Conservation (phyloP, 2,888 invertebrate species). For the Melinopterus prodromus region DNA sequence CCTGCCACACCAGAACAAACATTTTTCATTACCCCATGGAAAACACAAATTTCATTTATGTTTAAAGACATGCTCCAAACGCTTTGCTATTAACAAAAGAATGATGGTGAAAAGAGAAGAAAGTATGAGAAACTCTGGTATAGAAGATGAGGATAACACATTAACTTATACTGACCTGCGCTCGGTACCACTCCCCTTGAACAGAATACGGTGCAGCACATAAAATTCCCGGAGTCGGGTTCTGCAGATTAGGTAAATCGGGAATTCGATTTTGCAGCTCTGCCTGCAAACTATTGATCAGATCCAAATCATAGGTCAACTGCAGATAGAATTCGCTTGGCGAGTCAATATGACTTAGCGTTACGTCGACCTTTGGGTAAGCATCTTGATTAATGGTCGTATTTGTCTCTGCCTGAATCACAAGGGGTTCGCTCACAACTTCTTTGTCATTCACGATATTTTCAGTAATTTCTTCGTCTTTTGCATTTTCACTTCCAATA, state of each 20-base stretch:
- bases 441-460: neutral
- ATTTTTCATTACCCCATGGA: too few species aligned
- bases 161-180: constrained; percentile 60
- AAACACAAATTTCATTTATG: too few species aligned
- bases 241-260: constrained; percentile 63
- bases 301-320: constrained; percentile 65
- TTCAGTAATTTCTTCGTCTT: constrained; percentile 8
- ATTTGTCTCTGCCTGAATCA: neutral
- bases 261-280: constrained; percentile 68
- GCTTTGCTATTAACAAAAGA: too few species aligned
- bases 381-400: neutral
- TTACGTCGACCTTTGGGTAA: constrained; percentile 62
- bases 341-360: constrained; percentile 76
- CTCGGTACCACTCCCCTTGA: constrained; percentile 92
- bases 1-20: too few species aligned
- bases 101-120: too few species aligned
- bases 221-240: constrained; percentile 67
- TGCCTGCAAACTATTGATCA: constrained; percentile 69
- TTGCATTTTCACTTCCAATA: neutral
- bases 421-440: neutral
- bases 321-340: constrained; percentile 82
- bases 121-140: too few species aligned
- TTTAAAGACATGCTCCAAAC: too few species aligned
- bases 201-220: constrained; percentile 83
- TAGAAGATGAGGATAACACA: too few species aligned